These are phyloP conservation scores for Polydesmus complanatus DNA, from an alignment of 2,888 invertebrate genomes.

Conservation along the genomic window DNA sequence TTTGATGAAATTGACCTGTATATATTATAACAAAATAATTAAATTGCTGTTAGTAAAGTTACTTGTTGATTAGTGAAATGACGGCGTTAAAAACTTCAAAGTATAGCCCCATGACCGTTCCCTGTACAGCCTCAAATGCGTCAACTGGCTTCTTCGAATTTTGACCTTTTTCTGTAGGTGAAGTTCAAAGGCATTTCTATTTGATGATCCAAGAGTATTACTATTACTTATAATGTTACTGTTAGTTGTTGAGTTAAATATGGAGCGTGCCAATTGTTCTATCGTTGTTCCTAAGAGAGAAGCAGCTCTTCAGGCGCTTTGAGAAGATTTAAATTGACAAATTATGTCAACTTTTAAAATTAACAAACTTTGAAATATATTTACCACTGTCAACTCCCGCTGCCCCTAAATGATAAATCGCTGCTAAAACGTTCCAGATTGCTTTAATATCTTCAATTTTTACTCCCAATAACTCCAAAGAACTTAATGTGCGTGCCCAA, in stretches of 20 bases:
- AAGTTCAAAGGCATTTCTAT: conserved; percentile 28
- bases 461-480: conserved; percentile 60
- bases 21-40: conserved; percentile 13
- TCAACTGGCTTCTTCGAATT: conserved; percentile 45
- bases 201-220: conserved; percentile 1
- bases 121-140: conserved; percentile 74
- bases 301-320: conserved; percentile 62
- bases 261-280: conserved; percentile 66
- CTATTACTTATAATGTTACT: conserved; percentile 14
- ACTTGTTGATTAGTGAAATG: conserved; percentile 77
- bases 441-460: conserved; percentile 63
- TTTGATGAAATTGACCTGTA: conserved; percentile 40
- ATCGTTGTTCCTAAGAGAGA: conserved; percentile 59
- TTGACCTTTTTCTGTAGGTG: conserved; percentile 37
- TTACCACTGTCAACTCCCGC: conserved; percentile 64
- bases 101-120: conserved; percentile 75
- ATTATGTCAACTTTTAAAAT: conserved; percentile 37
- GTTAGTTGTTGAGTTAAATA: conserved; percentile 42
- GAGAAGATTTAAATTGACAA: conserved; percentile 64
- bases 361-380: too few relatives aligned
- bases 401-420: conserved; percentile 85
- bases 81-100: conserved; percentile 77
- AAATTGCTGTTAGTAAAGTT: not conserved
- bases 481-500: conserved; percentile 62
- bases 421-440: conserved; percentile 74